Evolutionary conservation across 2,113 vertebrate genomes (phyloP).

Genomic region (Oryzias melastigma): DNA sequence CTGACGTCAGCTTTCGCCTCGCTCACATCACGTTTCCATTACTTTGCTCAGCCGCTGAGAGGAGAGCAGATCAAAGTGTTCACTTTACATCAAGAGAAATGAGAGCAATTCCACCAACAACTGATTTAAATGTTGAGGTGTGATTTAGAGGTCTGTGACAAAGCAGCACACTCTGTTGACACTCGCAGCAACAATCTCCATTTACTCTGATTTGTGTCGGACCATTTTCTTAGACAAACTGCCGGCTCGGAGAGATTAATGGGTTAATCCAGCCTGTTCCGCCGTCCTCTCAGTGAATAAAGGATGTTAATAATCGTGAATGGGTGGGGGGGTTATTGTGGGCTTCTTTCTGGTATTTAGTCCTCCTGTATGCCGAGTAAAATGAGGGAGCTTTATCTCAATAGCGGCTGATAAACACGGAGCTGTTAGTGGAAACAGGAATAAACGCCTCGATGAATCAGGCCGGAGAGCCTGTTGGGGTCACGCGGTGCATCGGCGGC

Average conservation of each 20-base stretch:
- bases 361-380: constrained; percentile 42
- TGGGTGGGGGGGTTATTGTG: constrained; percentile 57
- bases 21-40: constrained; percentile 67
- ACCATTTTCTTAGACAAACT: constrained; percentile 58
- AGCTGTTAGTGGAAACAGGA: constrained; percentile 50
- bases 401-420: constrained; percentile 54
- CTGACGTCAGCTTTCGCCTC: constrained; percentile 22
- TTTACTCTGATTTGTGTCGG: constrained; percentile 68
- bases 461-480: constrained; percentile 21
- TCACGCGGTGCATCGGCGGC: constrained; percentile 28
- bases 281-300: constrained; percentile 52
- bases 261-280: constrained; percentile 63
- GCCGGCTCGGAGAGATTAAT: constrained; percentile 67
- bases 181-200: constrained; percentile 52
- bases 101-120: constrained; percentile 42
- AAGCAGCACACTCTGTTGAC: constrained; percentile 37
- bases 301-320: constrained; percentile 62
- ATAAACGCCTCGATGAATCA: constrained; percentile 56
- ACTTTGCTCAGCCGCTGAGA: constrained; percentile 51
- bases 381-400: constrained; percentile 73
- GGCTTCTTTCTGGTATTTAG: constrained; percentile 52
- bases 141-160: constrained; percentile 61
- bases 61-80: too few species aligned
- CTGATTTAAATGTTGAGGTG: constrained; percentile 54
- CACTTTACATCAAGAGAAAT: constrained; percentile 50